Evolutionary conservation across 2,888 invertebrate genomes (phyloP).

Genomic region (Trachelus troglodyta): DNA sequence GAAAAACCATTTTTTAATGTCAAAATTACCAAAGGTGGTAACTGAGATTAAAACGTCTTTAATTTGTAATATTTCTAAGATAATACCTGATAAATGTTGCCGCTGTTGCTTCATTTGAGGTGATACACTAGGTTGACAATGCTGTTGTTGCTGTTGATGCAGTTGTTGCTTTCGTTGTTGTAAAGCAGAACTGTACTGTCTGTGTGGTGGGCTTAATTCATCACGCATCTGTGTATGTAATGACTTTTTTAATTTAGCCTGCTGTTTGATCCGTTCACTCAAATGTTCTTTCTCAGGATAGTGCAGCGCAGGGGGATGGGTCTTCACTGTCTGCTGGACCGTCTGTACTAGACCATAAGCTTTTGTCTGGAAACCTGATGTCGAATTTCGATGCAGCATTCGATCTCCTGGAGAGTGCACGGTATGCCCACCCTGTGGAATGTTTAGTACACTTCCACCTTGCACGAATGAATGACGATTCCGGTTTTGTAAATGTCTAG

Average conservation of each 20-base stretch:
- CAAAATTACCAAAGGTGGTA: neutral
- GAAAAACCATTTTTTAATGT: neutral
- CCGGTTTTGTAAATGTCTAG: constrained; percentile 38
- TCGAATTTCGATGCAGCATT: constrained; percentile 35
- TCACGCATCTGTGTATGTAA: constrained; percentile 20
- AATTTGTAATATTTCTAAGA: neutral
- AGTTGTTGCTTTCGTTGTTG: constrained; percentile 49
- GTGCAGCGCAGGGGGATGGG: constrained; percentile 23
- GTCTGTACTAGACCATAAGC: neutral
- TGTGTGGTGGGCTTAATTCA: constrained; percentile 14
- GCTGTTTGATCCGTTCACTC: constrained; percentile 53
- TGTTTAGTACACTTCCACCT: neutral
- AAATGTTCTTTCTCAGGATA: constrained; percentile 49
- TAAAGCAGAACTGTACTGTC: constrained; percentile 9
- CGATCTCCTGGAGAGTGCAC: constrained; percentile 27
- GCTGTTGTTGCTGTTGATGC: constrained; percentile 28
- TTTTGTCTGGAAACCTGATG: constrained; percentile 7
- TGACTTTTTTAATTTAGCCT: constrained; percentile 46
- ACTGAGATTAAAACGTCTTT: neutral
- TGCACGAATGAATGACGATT: constrained; percentile 23
- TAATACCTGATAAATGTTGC: constrained; percentile 43
- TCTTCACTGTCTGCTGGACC: constrained; percentile 29
- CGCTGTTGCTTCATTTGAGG: constrained; percentile 34
- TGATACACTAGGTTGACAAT: constrained; percentile 20
- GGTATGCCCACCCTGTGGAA: constrained; percentile 5